Percentiles rank a stretch among this genome's conserved stretches.
Evolutionary conservation across 2,113 vertebrate species (phyloP).

Genomic region (Equus przewalskii): DNA sequence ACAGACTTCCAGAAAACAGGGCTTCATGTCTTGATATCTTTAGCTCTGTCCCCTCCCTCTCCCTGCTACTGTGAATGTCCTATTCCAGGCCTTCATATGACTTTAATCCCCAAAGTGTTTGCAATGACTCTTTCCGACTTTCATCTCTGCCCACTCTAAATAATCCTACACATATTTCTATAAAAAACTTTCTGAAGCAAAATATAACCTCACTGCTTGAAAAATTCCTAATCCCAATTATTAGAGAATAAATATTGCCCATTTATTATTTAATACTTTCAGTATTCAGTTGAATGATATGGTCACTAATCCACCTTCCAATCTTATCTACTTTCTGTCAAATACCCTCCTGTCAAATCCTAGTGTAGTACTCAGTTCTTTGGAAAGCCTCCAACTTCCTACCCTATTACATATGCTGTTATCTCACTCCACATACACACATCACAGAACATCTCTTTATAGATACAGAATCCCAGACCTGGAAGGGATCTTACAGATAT

Average conservation of each 20-base stretch:
- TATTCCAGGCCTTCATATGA: background rate
- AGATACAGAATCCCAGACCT: background rate
- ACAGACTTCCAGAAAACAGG: background rate
- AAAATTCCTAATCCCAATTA: background rate
- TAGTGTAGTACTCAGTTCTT: background rate
- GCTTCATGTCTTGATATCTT: background rate
- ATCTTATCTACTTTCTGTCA: constrained; percentile 39
- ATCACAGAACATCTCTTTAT: background rate
- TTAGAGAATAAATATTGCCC: background rate
- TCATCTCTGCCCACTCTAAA: background rate
- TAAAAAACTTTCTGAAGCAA: constrained; percentile 50
- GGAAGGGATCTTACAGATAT: background rate
- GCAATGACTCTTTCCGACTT: background rate
- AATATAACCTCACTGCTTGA: background rate
- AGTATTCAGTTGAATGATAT: background rate
- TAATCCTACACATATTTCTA: background rate
- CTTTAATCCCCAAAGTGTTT: background rate
- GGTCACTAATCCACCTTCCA: background rate
- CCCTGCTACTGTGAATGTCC: background rate
- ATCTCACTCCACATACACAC: background rate
- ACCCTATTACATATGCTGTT: background rate
- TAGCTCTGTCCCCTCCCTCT: background rate
- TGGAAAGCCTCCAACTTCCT: constrained; percentile 17
- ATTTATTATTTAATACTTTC: constrained; percentile 21
- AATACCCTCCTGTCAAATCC: constrained; percentile 12